A percentile compares a stretch with the other conserved stretches of the same genome.
These are phyloP conservation scores for Tiaroga cobitis DNA, from an alignment of 2,797 vertebrate genomes.

Conservation along the genomic window DNA sequence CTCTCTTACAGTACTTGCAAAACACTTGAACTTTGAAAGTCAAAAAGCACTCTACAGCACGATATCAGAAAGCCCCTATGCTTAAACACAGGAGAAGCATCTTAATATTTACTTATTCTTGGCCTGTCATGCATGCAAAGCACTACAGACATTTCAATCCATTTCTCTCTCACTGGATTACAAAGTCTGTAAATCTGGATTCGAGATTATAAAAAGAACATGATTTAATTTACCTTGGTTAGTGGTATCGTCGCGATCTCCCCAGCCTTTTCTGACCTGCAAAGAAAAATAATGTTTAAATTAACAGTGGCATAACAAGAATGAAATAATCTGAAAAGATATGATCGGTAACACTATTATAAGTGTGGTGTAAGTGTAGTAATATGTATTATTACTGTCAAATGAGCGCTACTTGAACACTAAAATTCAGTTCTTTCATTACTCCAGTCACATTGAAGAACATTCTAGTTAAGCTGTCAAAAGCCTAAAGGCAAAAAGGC, in stretches of 20 bases:
- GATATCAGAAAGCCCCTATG: neutral
- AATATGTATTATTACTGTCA: neutral
- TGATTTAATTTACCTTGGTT: conserved; percentile 69
- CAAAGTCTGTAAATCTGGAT: neutral
- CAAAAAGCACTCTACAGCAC: conserved; percentile 37
- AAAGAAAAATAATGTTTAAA: conserved; percentile 34
- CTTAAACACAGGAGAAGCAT: conserved; percentile 20
- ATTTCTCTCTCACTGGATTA: neutral
- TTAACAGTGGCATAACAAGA: neutral
- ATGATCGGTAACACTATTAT: neutral
- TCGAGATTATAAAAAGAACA: conserved; percentile 1
- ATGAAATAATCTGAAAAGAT: neutral
- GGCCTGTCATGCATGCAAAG: neutral
- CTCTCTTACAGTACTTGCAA: conserved; percentile 8
- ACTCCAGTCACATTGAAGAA: conserved; percentile 37
- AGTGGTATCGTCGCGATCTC: conserved; percentile 77
- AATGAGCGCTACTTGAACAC: neutral
- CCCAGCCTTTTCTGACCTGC: conserved; percentile 74
- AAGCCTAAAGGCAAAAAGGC: conserved; percentile 51
- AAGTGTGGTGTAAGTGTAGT: neutral
- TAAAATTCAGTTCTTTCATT: neutral
- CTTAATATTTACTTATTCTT: conserved; percentile 10
- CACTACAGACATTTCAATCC: neutral
- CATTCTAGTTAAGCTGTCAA: conserved; percentile 40
- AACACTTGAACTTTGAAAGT: conserved; percentile 45